Evolutionary conservation across 1,140 invertebrate species (phyloP).

Genomic region (Apis laboriosa): DNA sequence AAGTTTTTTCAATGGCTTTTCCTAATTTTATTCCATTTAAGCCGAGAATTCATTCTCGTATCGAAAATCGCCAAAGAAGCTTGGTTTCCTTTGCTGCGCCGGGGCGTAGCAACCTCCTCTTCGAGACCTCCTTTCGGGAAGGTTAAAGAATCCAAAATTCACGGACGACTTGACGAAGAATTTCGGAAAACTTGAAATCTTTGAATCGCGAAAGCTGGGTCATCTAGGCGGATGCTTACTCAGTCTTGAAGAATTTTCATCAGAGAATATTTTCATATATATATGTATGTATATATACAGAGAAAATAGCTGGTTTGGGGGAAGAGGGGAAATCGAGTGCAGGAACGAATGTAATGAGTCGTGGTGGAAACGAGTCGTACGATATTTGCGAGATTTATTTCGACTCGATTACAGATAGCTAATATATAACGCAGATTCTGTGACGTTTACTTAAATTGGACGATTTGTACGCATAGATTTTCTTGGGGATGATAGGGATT

Average conservation of each 20-base stretch:
- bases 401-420: background rate
- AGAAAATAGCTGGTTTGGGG: no score
- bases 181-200: background rate
- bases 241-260: background rate
- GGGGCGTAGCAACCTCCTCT: background rate
- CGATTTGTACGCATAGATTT: background rate
- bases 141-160: background rate
- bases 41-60: background rate
- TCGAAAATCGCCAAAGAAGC: background rate
- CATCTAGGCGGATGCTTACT: background rate
- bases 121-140: background rate
- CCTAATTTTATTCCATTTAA: conserved; percentile 25
- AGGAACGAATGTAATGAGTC: background rate
- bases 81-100: background rate
- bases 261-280: no score
- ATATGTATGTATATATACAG: no score
- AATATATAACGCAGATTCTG: background rate
- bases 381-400: background rate
- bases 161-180: background rate
- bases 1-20: background rate
- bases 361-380: background rate
- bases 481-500: background rate
- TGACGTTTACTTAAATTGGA: conserved; percentile 22
- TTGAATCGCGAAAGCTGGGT: background rate
- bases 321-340: background rate